Conservation (phyloP, 2,888 invertebrate species). For the Temnothorax unifasciatus region DNA sequence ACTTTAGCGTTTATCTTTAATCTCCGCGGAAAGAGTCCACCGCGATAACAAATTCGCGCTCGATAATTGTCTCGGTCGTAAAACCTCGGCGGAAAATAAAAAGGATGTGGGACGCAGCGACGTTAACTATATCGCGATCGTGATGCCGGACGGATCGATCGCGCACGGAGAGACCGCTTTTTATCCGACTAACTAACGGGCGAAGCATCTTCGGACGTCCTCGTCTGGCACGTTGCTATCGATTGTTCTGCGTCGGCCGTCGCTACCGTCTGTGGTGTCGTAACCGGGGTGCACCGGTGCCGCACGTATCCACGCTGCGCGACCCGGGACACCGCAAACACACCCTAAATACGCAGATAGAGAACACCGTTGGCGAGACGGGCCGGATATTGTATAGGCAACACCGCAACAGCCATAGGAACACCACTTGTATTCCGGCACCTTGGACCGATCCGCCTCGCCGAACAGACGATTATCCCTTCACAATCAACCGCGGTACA, state of each 20-base stretch:
- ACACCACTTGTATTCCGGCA: slow-evolving; percentile 40
- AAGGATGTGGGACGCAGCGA: slow-evolving; percentile 16
- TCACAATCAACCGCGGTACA: slow-evolving; percentile 29
- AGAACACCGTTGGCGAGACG: slow-evolving; percentile 27
- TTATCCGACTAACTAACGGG: slow-evolving; percentile 24
- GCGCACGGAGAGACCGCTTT: slow-evolving; percentile 30
- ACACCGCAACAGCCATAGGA: slow-evolving; percentile 51
- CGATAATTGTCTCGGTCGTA: slow-evolving; percentile 43
- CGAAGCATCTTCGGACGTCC: slow-evolving; percentile 37
- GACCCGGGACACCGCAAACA: slow-evolving; percentile 59
- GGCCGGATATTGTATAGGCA: slow-evolving; percentile 54
- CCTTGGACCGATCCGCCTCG: slow-evolving; percentile 33
- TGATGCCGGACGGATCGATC: slow-evolving; percentile 40
- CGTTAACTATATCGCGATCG: slow-evolving; percentile 30
- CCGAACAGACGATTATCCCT: slow-evolving; percentile 31
- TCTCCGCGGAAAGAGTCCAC: neutral
- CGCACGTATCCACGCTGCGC: slow-evolving; percentile 17
- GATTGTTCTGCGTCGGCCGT: slow-evolving; percentile 61
- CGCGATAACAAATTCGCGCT: slow-evolving; percentile 36
- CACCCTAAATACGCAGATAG: slow-evolving; percentile 63
- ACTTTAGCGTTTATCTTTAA: slow-evolving; percentile 18
- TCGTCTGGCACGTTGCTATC: slow-evolving; percentile 53
- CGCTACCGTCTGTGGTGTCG: neutral
- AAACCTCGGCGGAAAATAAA: slow-evolving; percentile 43
- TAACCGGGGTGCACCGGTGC: slow-evolving; percentile 27